A percentile compares a stretch with the other conserved stretches of the same genome.
phyloP scores from a whole-genome alignment of 2,113 vertebrate genomes.

The Anoplopoma fimbria region DNA sequence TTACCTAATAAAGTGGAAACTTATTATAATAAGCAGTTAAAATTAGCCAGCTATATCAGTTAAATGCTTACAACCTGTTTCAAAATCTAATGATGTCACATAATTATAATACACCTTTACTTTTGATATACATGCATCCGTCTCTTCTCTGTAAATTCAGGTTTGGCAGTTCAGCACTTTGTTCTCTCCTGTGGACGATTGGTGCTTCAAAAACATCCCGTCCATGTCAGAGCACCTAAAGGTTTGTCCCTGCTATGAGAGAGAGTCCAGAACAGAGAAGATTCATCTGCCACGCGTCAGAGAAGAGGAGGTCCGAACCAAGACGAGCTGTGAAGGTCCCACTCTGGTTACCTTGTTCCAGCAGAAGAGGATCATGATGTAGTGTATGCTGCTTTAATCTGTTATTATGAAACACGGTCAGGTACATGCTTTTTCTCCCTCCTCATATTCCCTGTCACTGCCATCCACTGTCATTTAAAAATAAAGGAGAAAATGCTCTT shows the following conservation, averaged over 20 bases:
- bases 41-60: neutral
- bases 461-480: neutral
- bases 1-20: neutral
- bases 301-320: conserved; percentile 23
- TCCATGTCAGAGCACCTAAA: conserved; percentile 92
- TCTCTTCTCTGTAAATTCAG: conserved; percentile 61
- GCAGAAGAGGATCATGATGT: conserved; percentile 66
- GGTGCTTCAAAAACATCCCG: conserved; percentile 81
- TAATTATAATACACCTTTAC: neutral
- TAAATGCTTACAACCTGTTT: neutral
- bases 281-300: conserved; percentile 83
- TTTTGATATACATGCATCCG: neutral
- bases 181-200: conserved; percentile 89
- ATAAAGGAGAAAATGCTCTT: neutral
- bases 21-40: neutral
- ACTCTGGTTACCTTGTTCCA: conserved; percentile 66
- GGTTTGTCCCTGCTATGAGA: conserved; percentile 88
- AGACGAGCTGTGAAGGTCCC: conserved; percentile 41
- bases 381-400: conserved; percentile 1
- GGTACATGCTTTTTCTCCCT: too few relatives aligned
- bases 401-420: neutral
- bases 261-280: conserved; percentile 83
- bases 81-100: neutral
- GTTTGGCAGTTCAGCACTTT: conserved; percentile 94
- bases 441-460: too few relatives aligned